Percentiles rank a stretch among this genome's conserved stretches.
phyloP scores from a whole-genome alignment of 2,113 vertebrate genomes.

The Phylloscopus whistleri region DNA sequence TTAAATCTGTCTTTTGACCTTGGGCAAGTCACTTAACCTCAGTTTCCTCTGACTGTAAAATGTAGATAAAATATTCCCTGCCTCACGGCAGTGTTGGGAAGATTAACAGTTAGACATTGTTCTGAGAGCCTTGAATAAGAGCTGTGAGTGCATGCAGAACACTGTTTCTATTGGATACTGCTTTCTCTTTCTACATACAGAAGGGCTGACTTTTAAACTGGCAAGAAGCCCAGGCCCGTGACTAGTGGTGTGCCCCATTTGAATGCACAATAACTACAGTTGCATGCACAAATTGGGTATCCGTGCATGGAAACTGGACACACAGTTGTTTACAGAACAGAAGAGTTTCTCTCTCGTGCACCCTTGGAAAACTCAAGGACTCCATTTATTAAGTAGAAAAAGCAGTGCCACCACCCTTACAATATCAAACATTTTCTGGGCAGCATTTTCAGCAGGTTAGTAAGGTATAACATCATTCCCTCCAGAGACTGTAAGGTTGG shows the following conservation, averaged over 20 bases:
- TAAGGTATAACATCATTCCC: background rate
- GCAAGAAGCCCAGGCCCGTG: conserved; percentile 62
- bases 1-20: conserved; percentile 55
- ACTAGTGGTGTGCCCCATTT: conserved; percentile 52
- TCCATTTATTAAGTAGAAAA: conserved; percentile 11
- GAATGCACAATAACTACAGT: conserved; percentile 63
- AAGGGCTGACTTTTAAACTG: conserved; percentile 65
- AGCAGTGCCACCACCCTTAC: background rate
- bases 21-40: conserved; percentile 63
- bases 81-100: conserved; percentile 49
- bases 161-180: conserved; percentile 58
- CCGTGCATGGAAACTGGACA: conserved; percentile 59
- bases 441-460: background rate
- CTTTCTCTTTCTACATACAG: conserved; percentile 49
- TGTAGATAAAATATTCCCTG: conserved; percentile 58
- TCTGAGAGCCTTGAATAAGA: conserved; percentile 52
- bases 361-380: background rate
- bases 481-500: background rate
- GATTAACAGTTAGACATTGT: conserved; percentile 67
- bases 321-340: conserved; percentile 56
- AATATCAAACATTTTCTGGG: background rate
- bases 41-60: conserved; percentile 63
- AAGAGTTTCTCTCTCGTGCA: background rate
- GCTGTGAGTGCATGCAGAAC: conserved; percentile 48
- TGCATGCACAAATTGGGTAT: conserved; percentile 59